phyloP scores from a whole-genome alignment of 2,113 vertebrate genomes.

The Scomber scombrus region DNA sequence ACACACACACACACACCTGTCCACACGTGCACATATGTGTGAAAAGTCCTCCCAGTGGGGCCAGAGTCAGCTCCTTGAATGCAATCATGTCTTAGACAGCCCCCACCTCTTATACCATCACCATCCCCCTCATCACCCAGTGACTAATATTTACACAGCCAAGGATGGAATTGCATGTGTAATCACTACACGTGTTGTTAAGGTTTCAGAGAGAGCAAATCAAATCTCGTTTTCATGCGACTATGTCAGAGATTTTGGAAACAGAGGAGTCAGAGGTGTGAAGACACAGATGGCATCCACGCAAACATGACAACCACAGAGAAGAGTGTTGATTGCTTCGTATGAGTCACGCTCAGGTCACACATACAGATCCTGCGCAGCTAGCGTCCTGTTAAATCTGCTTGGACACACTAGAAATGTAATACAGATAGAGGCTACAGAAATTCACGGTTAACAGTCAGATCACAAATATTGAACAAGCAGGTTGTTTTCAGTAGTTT shows the following conservation, averaged over 20 bases:
- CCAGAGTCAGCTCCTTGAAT: constrained; percentile 36
- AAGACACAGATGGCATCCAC: constrained; percentile 70
- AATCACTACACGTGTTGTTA: constrained; percentile 12
- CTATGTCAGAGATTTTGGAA: constrained; percentile 35
- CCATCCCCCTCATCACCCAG: constrained; percentile 8
- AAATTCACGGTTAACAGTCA: not conserved
- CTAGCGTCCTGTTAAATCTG: constrained; percentile 27
- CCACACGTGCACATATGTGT: not conserved
- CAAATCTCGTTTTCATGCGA: not conserved
- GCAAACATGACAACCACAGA: constrained; percentile 43
- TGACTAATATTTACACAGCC: constrained; percentile 66
- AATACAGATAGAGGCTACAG: not conserved
- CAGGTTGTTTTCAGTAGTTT: not conserved
- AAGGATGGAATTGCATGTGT: not conserved
- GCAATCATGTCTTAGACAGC: constrained; percentile 38
- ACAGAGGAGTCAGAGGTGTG: constrained; percentile 48
- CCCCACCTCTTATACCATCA: constrained; percentile 16
- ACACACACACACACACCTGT: not conserved
- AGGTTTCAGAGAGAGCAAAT: constrained; percentile 23
- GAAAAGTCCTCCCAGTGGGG: constrained; percentile 26
- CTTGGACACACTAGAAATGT: constrained; percentile 30
- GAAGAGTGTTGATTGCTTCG: constrained; percentile 60
- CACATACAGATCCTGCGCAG: constrained; percentile 60
- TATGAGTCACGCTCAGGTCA: constrained; percentile 72
- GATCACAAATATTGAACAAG: not conserved